These are phyloP conservation scores for Tamandua tetradactyla DNA, from an alignment of 2,797 vertebrate genomes.

Conservation along the genomic window DNA sequence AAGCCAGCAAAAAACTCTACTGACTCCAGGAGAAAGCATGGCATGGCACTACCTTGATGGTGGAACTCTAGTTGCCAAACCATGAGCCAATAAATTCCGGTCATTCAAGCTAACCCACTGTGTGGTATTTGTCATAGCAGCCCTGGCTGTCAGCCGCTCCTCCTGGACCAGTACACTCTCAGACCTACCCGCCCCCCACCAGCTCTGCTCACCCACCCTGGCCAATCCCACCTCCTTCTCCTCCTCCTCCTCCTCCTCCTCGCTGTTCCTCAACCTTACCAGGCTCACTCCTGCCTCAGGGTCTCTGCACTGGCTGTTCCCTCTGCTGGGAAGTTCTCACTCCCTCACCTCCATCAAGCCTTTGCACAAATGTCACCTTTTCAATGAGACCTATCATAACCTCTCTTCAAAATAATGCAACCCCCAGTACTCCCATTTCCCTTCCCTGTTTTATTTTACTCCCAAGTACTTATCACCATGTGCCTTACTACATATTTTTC, in stretches of 20 bases:
- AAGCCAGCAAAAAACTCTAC: too few species aligned
- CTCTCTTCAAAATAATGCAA: background rate
- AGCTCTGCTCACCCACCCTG: background rate
- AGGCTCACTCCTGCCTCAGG: background rate
- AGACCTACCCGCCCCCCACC: background rate
- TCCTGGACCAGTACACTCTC: background rate
- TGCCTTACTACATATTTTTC: background rate
- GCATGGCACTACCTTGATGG: too few species aligned
- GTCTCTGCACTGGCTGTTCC: background rate
- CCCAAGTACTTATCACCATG: background rate
- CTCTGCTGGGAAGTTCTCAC: background rate
- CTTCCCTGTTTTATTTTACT: background rate
- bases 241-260: background rate
- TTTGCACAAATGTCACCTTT: background rate
- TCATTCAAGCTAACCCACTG: too few species aligned
- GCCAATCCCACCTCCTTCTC: background rate
- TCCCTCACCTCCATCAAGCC: background rate
- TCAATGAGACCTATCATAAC: background rate
- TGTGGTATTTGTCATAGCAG: too few species aligned
- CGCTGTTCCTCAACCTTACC: background rate
- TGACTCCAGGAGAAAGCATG: too few species aligned
- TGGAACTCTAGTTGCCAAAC: too few species aligned
- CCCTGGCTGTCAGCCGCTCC: background rate
- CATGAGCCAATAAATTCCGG: too few species aligned
- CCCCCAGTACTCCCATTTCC: background rate